A percentile compares a stretch with the other conserved stretches of the same genome.
Conservation (phyloP, 2,888 invertebrate genomes). For the Drymonia ruficornis region DNA sequence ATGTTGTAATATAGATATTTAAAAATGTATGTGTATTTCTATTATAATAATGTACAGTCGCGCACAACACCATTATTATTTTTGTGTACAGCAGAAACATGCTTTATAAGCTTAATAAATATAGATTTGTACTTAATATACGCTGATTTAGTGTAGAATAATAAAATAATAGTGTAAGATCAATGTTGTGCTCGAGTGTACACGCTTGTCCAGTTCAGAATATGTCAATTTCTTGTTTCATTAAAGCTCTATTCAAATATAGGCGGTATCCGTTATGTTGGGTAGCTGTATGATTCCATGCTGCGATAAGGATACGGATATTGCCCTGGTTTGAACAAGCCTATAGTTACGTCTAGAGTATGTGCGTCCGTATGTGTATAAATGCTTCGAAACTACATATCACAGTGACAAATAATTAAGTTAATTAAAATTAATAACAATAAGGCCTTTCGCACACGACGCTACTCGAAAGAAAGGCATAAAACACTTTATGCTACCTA, state of each 20-base stretch:
- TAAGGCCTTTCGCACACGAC: neutral
- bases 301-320: neutral
- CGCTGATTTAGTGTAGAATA: constrained; percentile 46
- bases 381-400: constrained; percentile 73
- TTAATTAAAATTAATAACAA: constrained; percentile 23
- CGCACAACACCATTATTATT: constrained; percentile 62
- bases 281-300: too few species aligned
- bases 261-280: neutral
- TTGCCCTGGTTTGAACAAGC: neutral
- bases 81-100: constrained; percentile 52
- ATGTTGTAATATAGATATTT: constrained; percentile 36
- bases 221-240: constrained; percentile 36
- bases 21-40: constrained; percentile 13
- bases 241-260: constrained; percentile 5
- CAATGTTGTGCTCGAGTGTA: constrained; percentile 63
- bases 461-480: neutral
- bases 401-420: constrained; percentile 77
- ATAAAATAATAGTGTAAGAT: constrained; percentile 36
- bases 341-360: constrained; percentile 21
- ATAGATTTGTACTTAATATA: constrained; percentile 61
- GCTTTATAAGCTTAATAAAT: constrained; percentile 62
- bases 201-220: constrained; percentile 53
- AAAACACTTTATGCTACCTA: constrained; percentile 28
- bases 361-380: constrained; percentile 33
- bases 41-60: constrained; percentile 53